A percentile compares a stretch with the other conserved stretches of the same genome.
Conservation (phyloP, 92 coral and sea anemone species). For the Montipora capitata region DNA sequence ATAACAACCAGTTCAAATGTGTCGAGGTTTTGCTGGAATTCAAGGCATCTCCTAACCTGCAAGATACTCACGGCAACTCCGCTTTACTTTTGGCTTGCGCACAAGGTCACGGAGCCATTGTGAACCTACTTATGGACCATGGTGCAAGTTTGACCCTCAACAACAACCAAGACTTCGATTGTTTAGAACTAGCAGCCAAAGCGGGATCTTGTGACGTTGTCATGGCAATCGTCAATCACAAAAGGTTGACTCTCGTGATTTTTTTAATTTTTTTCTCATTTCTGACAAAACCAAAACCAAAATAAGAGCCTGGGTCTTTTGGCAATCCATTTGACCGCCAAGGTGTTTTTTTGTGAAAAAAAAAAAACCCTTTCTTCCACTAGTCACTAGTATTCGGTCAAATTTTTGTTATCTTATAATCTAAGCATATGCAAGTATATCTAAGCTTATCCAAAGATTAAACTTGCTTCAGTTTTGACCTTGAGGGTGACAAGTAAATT, state of each 20-base stretch:
- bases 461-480: too few relatives aligned
- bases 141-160: conserved; percentile 74
- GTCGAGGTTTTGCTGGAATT: conserved; percentile 68
- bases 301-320: too few relatives aligned
- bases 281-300: too few relatives aligned
- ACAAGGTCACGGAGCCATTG: conserved; percentile 68
- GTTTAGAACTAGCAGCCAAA: conserved; percentile 81
- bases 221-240: conserved; percentile 75
- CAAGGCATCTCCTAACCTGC: conserved; percentile 73
- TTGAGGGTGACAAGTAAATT: too few relatives aligned
- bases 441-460: too few relatives aligned
- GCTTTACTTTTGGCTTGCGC: conserved; percentile 79
- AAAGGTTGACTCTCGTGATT: conserved; percentile 42
- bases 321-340: too few relatives aligned
- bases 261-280: too few relatives aligned
- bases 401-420: too few relatives aligned
- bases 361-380: too few relatives aligned
- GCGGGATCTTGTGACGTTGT: conserved; percentile 72
- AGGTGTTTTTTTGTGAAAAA: too few relatives aligned
- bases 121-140: conserved; percentile 64
- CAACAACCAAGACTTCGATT: conserved; percentile 56
- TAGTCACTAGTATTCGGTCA: too few relatives aligned
- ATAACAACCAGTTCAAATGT: conserved; percentile 64
- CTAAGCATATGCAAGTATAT: too few relatives aligned
- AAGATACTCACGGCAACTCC: conserved; percentile 67